Base-by-base conservation (phyloP, 53 echinoderm and acorn worm genomes). In the Stichopus horrens region DNA sequence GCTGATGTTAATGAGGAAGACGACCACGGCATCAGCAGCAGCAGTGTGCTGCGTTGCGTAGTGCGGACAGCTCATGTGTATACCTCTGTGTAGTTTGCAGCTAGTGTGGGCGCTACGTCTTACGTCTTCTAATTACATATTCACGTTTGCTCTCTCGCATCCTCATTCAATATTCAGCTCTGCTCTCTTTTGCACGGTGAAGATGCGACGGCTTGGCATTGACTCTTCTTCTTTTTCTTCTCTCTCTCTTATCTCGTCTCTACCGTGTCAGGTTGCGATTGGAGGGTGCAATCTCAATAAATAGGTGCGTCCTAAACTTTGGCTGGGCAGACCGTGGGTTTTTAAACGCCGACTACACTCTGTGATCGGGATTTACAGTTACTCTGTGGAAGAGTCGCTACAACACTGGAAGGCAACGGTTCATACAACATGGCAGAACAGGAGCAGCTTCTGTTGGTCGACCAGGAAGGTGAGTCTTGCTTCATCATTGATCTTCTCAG, bases 261-360 rank as follows among this genome's bases (percentile, higher is more conserved):
- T 86, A 23, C 57, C 85, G 86, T 86, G 86, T 86, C 86, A 86
- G 86, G 86, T 86, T 86, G 86, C 86, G 23, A 86, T 86, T 86
- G 86, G 86, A 86, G 86, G 67, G 66, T 86, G 53, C 67, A n/a
- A 66, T 66, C 86, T 86, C 59, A 67, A 86, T 86, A 86, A 86
- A 86, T 81, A 81, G 81, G 81, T 81, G 81, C 81, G 81, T 81
- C 81, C 57, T 81, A 57, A 81, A 81, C 81, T 57, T 81, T 22
- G 23, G 56, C 81, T 81, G 21, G 21, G 81, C 81, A 81, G 81
- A 81, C 53, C 81, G 81, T 81, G 81, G 81, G 81, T 81, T 81
- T 81, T 81, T 56, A 81, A 81, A 57, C 81, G 81, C 57, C 81
- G 58, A 56, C 8, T 8, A 59, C 81, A 56, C 81, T 81, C n/a